Evolutionary conservation across 2,113 vertebrate genomes (phyloP).

Genomic region (Hippocampus barbouri): DNA sequence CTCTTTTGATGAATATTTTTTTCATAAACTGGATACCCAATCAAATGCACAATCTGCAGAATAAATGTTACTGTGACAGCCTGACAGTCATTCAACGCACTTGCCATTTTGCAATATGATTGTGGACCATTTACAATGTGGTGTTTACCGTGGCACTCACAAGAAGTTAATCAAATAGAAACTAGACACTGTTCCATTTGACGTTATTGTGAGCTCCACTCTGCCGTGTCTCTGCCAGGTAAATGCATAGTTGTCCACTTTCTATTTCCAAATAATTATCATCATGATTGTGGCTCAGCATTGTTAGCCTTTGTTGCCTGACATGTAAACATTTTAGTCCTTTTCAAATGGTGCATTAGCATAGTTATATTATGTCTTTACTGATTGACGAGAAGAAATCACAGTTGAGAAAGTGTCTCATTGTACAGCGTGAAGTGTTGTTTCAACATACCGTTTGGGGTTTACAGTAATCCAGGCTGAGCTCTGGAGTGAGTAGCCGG

Average conservation of each 20-base stretch:
- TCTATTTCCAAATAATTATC: background rate
- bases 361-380: background rate
- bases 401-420: conserved; percentile 10
- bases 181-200: background rate
- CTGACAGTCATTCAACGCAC: background rate
- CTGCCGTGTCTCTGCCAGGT: background rate
- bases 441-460: conserved; percentile 31
- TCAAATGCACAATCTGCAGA: conserved; percentile 23
- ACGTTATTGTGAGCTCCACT: background rate
- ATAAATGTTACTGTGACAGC: conserved; percentile 7
- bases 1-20: conserved; percentile 33
- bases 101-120: background rate
- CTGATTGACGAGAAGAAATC: background rate
- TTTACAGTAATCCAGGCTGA: conserved; percentile 34
- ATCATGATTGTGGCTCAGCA: background rate
- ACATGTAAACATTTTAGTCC: background rate
- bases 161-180: background rate
- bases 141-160: background rate
- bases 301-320: background rate
- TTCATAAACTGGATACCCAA: conserved; percentile 20
- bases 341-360: background rate
- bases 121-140: background rate
- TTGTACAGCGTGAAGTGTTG: background rate
- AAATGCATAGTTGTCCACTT: background rate
- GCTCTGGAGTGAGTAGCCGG: conserved; percentile 33